phyloP scores from a whole-genome alignment of 2,888 invertebrate species.

The Trichacis sp. region DNA sequence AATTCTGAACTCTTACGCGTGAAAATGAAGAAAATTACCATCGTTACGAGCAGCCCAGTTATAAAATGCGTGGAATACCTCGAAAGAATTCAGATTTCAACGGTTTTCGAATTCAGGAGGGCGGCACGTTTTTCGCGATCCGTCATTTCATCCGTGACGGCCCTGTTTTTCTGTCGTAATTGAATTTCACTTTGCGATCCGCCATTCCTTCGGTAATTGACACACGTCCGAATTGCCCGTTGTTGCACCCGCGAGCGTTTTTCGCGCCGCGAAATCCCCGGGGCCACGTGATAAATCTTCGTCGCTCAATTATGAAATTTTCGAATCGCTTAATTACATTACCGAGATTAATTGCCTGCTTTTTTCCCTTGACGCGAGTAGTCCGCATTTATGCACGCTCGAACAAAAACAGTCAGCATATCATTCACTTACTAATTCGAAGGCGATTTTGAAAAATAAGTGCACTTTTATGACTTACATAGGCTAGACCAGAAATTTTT shows the following conservation, averaged over 20 bases:
- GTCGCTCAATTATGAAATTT: slow-evolving; percentile 6
- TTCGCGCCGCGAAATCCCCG: slow-evolving; percentile 12
- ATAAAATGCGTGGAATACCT: not conserved
- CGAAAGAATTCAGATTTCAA: slow-evolving; percentile 17
- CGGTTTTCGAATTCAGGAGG: slow-evolving; percentile 32
- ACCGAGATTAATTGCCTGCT: not conserved
- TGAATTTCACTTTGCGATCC: slow-evolving; percentile 55
- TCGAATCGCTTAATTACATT: slow-evolving; percentile 3
- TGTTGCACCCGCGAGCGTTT: slow-evolving; percentile 8
- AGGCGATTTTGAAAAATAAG: too few relatives aligned
- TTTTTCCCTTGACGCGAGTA: too few relatives aligned
- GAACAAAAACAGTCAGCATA: too few relatives aligned
- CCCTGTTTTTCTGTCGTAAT: slow-evolving; percentile 55
- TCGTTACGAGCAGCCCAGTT: not conserved
- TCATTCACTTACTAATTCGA: too few relatives aligned
- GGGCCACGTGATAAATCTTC: slow-evolving; percentile 4
- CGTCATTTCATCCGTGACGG: slow-evolving; percentile 21
- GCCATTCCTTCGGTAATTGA: slow-evolving; percentile 53
- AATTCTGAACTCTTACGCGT: not conserved
- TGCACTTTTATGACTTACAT: too few relatives aligned
- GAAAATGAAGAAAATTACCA: not conserved
- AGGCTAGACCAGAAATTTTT: too few relatives aligned
- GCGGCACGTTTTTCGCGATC: slow-evolving; percentile 35
- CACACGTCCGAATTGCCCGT: slow-evolving; percentile 44
- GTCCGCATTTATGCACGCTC: too few relatives aligned